Conservation (phyloP, 2,888 invertebrate genomes). For the Bombylius discolor region DNA sequence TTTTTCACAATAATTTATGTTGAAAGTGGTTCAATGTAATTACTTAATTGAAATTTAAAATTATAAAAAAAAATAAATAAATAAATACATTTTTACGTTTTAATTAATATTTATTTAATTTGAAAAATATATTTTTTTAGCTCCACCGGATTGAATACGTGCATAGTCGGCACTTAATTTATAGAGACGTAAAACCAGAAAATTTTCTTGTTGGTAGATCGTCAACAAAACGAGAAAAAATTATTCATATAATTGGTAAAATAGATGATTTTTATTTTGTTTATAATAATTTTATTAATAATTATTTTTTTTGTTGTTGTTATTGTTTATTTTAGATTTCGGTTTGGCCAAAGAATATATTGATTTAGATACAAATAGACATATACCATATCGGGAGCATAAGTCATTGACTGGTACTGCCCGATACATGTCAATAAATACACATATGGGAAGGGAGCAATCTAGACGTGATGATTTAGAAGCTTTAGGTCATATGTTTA, state of each 20-base stretch:
- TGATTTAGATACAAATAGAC: constrained; percentile 99
- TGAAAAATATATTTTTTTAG: constrained; percentile 36
- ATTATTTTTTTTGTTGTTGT: neutral
- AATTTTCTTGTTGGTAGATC: constrained; percentile 98
- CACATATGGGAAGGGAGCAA: constrained; percentile 99
- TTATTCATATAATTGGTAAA: constrained; percentile 95
- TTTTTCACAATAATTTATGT: too few relatives aligned
- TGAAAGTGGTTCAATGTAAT: too few relatives aligned
- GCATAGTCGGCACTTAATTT: constrained; percentile 97
- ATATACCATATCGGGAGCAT: constrained; percentile 99
- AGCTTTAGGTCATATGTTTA: constrained; percentile 99
- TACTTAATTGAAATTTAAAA: too few relatives aligned
- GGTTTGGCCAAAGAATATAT: constrained; percentile 99
- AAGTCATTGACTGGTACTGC: constrained; percentile 99
- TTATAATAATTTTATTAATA: constrained; percentile 1
- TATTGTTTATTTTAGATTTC: constrained; percentile 61
- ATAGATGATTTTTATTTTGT: constrained; percentile 2
- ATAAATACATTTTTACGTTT: neutral
- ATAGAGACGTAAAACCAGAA: constrained; percentile 98
- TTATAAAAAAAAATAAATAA: neutral
- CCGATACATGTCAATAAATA: constrained; percentile 99
- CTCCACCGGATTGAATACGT: constrained; percentile 99
- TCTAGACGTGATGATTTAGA: constrained; percentile 98
- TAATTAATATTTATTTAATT: neutral
- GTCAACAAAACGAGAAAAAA: constrained; percentile 94